A percentile compares a stretch with the other conserved stretches of the same genome.
Conservation (phyloP, 1,140 invertebrate species). For the Bombus cullumanus region DNA sequence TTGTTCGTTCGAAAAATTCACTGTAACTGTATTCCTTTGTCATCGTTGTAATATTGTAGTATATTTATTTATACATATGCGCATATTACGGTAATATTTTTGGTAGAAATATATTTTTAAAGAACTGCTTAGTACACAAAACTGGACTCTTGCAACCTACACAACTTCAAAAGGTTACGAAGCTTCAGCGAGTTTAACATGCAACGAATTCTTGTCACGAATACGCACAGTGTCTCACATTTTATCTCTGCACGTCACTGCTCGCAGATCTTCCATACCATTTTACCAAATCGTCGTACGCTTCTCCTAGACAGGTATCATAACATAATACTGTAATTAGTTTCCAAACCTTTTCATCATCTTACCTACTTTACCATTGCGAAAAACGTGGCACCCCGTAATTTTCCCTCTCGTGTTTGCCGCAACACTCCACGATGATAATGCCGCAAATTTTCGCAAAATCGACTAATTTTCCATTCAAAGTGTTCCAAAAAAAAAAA, state of each 20-base stretch:
- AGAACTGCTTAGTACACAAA: background rate
- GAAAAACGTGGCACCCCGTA: too few species aligned
- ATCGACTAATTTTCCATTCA: too few species aligned
- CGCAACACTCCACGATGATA: too few species aligned
- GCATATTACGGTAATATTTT: background rate
- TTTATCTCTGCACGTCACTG: conserved; percentile 21
- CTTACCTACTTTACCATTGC: too few species aligned
- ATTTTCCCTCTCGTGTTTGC: too few species aligned
- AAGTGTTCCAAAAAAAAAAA: too few species aligned
- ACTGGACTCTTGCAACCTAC: background rate
- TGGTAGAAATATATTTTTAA: background rate
- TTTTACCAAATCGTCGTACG: too few species aligned
- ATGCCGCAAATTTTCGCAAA: too few species aligned
- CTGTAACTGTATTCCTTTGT: too few species aligned
- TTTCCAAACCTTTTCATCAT: too few species aligned
- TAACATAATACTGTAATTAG: background rate
- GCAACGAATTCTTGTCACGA: conserved; percentile 40
- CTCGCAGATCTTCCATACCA: conserved; percentile 18
- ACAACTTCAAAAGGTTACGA: background rate
- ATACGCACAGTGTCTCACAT: conserved; percentile 33
- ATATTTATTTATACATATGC: background rate
- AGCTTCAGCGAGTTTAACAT: conserved; percentile 9
- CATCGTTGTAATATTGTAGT: too few species aligned
- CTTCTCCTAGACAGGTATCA: background rate
- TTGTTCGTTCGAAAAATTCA: too few species aligned